A percentile compares a stretch with the other conserved stretches of the same genome.
phyloP scores from a whole-genome alignment of 2,888 invertebrate species.

The Rhamphomyia laevipes region DNA sequence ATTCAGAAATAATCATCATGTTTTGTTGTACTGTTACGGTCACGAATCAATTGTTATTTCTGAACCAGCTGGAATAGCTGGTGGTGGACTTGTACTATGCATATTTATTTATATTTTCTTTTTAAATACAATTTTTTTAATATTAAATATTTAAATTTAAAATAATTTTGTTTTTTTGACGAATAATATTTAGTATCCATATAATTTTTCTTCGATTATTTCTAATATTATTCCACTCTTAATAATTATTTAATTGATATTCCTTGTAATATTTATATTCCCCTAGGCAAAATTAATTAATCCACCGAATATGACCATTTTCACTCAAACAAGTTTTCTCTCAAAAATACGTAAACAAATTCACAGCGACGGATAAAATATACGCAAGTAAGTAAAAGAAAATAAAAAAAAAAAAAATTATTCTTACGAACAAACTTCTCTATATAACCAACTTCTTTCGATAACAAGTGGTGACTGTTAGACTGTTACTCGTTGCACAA shows the following conservation, averaged over 20 bases:
- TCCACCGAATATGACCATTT: too few relatives aligned
- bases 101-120: constrained; percentile 17
- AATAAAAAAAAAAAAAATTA: not conserved
- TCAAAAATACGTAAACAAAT: not conserved
- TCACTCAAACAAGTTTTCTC: not conserved
- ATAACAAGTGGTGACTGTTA: constrained; percentile 1
- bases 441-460: constrained; percentile 1
- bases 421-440: not conserved
- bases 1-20: constrained; percentile 54
- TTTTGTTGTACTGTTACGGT: constrained; percentile 7
- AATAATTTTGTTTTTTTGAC: not conserved
- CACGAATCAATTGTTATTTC: constrained; percentile 36
- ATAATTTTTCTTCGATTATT: not conserved
- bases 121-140: not conserved
- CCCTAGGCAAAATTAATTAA: too few relatives aligned
- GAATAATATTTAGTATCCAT: not conserved
- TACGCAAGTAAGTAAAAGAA: not conserved
- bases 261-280: too few relatives aligned
- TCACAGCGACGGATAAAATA: too few relatives aligned
- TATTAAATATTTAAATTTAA: not conserved
- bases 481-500: not conserved
- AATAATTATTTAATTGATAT: too few relatives aligned
- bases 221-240: not conserved
- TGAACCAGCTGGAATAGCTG: constrained; percentile 37
- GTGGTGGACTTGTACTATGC: constrained; percentile 34